Base-by-base conservation (phyloP, 2,113 vertebrate genomes). In the Vimba vimba region DNA sequence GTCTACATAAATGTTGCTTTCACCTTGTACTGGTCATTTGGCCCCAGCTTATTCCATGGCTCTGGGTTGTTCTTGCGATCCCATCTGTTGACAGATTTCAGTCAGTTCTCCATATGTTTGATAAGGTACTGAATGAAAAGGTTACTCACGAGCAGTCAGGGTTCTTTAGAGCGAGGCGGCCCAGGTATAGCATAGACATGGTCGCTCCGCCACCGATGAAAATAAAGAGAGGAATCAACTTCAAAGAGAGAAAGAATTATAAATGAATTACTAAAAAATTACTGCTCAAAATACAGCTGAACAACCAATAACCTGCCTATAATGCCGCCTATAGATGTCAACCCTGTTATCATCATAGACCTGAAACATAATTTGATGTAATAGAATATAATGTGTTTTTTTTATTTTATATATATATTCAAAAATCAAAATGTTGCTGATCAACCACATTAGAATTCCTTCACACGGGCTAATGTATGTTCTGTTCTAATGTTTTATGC, bases 21-120 rank as follows among this genome's bases (percentile, higher is more conserved):
- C 95, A 99, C 98, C 96, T 99, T 99, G 93, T 99, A 99, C 90
- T 97, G 98, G 0, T 97, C 94, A 86, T 85, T 95, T 85, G 95
- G 95, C 45, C 89, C 60, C 74, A 97, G 0, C 43, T 97, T 97
- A 92, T 97, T 98, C 97, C 97, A 99, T 39, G 98, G 97, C 85
- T 99, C 97, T 2, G 98, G 97, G 90, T 99, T 99, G 92, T 97
- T 97, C 84, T 95, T 97, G 83, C 76, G 98, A 91, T 99, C 97
- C 98, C 98, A 99, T 87, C 98, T 98, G 82, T 39, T 89, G 4
- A 86, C n/a, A 23, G 1, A 84, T 13, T 10, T 84, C 15, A 74
- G n/a, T 86, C 43, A 84, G 13, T 45, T 76, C 43, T 2, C 23
- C 12, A 47, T 15, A 5, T 21, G 21, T 25, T 52, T 10, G n/a